Evolutionary conservation across 2,113 vertebrate genomes (phyloP).

Genomic region (Opisthocomus hoazin): DNA sequence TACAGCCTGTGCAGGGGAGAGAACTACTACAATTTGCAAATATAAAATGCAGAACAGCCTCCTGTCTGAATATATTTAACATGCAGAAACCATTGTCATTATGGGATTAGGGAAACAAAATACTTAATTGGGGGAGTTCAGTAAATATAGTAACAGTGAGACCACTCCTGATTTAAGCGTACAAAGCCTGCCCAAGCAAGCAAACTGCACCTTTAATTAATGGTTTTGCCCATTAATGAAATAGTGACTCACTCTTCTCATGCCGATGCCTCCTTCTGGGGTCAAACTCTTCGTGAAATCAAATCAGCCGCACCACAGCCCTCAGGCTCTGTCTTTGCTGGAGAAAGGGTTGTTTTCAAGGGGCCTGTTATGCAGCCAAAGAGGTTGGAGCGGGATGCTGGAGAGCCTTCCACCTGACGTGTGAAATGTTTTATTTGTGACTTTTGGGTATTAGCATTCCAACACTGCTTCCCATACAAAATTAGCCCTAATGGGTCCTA

Average conservation of each 20-base stretch:
- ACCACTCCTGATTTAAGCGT: not conserved
- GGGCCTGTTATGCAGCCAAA: not conserved
- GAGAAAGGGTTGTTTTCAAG: not conserved
- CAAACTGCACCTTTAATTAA: conserved; percentile 7
- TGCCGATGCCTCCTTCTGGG: not conserved
- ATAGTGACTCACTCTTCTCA: conserved; percentile 17
- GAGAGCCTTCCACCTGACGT: not conserved
- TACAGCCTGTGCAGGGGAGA: not conserved
- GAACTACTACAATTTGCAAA: not conserved
- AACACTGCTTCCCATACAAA: not conserved
- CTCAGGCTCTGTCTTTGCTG: conserved; percentile 6
- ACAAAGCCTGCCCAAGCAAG: conserved; percentile 22
- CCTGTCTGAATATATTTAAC: not conserved
- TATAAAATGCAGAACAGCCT: not conserved
- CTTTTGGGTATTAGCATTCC: not conserved
- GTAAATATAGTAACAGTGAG: conserved; percentile 33
- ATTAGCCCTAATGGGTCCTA: not conserved
- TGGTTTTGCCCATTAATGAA: conserved; percentile 3
- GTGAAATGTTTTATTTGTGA: not conserved
- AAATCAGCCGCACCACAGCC: not conserved
- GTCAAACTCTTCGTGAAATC: conserved; percentile 1
- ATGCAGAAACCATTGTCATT: not conserved
- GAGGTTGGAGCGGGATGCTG: not conserved
- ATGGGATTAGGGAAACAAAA: not conserved
- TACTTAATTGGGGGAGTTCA: not conserved